phyloP scores from a whole-genome alignment of 2,888 invertebrate species.

The Diploptera punctata region DNA sequence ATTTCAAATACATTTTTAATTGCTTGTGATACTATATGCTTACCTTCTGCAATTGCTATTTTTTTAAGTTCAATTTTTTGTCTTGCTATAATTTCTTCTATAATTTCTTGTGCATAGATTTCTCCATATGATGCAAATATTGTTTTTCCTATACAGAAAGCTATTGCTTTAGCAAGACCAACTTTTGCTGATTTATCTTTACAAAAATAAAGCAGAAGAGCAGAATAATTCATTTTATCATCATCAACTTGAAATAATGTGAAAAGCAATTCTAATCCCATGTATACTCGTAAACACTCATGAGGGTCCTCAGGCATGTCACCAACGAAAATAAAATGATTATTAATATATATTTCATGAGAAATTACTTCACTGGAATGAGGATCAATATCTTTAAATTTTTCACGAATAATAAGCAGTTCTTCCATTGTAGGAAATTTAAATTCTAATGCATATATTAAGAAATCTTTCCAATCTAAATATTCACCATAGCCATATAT shows the following conservation, averaged over 20 bases:
- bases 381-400: constrained; percentile 59
- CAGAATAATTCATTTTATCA: constrained; percentile 65
- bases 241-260: constrained; percentile 59
- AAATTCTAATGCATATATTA: constrained; percentile 65
- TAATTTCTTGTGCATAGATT: not conserved
- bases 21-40: no score
- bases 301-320: constrained; percentile 42
- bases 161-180: constrained; percentile 65
- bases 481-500: constrained; percentile 64
- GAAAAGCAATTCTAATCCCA: constrained; percentile 64
- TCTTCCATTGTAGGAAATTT: constrained; percentile 62
- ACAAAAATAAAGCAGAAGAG: constrained; percentile 67
- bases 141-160: constrained; percentile 61
- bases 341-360: constrained; percentile 51
- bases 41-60: no score
- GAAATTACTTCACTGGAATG: constrained; percentile 52
- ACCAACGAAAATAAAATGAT: constrained; percentile 56
- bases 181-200: constrained; percentile 61
- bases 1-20: no score
- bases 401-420: constrained; percentile 58
- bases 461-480: constrained; percentile 71
- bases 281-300: not conserved
- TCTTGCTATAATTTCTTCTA: not conserved
- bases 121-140: not conserved
- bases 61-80: not conserved